A percentile compares a stretch with the other conserved stretches of the same genome.
phyloP scores from a whole-genome alignment of 2,797 vertebrate genomes.

The Pristis pectinata region DNA sequence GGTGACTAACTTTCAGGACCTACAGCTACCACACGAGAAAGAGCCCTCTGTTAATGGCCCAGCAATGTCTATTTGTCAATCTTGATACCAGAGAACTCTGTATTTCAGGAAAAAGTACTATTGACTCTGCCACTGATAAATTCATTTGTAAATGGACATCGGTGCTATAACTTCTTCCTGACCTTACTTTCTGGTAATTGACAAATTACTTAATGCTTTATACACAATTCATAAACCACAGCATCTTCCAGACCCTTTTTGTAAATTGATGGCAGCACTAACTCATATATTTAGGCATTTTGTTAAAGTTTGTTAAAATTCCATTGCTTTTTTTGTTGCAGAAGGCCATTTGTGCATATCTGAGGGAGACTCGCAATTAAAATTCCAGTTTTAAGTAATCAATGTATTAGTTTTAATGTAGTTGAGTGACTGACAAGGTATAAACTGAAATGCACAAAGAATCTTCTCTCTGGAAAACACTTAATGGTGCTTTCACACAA shows the following conservation, averaged over 20 bases:
- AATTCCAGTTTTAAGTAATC: not conserved
- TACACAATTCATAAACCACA: not conserved
- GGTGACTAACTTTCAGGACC: not conserved
- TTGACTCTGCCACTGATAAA: not conserved
- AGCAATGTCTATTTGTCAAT: not conserved
- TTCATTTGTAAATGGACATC: not conserved
- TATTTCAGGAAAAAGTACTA: not conserved
- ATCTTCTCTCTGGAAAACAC: not conserved
- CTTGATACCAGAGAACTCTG: not conserved
- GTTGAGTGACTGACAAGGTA: not conserved
- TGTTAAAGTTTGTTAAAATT: not conserved
- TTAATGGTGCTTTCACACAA: not conserved
- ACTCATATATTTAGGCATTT: not conserved
- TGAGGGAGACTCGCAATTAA: not conserved
- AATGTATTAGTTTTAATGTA: not conserved
- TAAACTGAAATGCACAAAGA: not conserved
- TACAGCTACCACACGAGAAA: not conserved
- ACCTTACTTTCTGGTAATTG: not conserved
- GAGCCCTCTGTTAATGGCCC: not conserved
- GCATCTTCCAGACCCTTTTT: not conserved
- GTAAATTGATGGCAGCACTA: not conserved
- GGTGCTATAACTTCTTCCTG: not conserved
- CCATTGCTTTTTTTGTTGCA: not conserved
- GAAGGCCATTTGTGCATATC: not conserved
- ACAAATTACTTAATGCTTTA: not conserved